Conservation (phyloP, 2,888 invertebrate genomes). For the Napeogenes sylphis region DNA sequence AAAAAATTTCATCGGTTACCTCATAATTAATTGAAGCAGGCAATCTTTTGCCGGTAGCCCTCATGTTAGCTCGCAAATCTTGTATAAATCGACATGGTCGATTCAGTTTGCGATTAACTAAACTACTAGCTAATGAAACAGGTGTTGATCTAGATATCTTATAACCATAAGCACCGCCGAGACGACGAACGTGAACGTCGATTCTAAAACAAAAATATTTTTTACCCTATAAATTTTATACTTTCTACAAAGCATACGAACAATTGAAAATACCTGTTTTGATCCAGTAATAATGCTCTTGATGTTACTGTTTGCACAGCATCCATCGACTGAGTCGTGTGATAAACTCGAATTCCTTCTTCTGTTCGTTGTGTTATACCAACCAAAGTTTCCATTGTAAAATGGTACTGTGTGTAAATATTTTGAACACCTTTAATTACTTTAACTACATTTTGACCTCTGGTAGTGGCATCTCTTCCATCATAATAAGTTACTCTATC, state of each 20-base stretch:
- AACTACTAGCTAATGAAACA: constrained; percentile 79
- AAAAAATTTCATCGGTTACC: constrained; percentile 34
- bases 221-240: not conserved
- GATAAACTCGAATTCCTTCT: constrained; percentile 81
- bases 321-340: constrained; percentile 80
- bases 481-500: constrained; percentile 34
- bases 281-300: constrained; percentile 71
- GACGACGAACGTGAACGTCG: constrained; percentile 72
- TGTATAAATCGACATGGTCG: constrained; percentile 81
- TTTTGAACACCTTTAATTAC: constrained; percentile 69
- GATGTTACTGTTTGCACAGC: constrained; percentile 74
- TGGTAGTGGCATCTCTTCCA: constrained; percentile 40
- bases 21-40: constrained; percentile 72
- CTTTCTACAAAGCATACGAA: not conserved
- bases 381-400: constrained; percentile 82
- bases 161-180: constrained; percentile 79
- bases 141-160: constrained; percentile 81
- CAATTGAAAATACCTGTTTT: constrained; percentile 71
- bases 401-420: constrained; percentile 82
- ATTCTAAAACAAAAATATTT: constrained; percentile 67
- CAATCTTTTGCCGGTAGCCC: constrained; percentile 75
- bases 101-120: constrained; percentile 79
- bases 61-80: constrained; percentile 81
- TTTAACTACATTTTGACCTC: constrained; percentile 56
- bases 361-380: constrained; percentile 82